Evolutionary conservation across 1,140 invertebrate genomes (phyloP), one percentile per base, ranked within the genome.

Genomic region (Contarinia nasturtii): DNA sequence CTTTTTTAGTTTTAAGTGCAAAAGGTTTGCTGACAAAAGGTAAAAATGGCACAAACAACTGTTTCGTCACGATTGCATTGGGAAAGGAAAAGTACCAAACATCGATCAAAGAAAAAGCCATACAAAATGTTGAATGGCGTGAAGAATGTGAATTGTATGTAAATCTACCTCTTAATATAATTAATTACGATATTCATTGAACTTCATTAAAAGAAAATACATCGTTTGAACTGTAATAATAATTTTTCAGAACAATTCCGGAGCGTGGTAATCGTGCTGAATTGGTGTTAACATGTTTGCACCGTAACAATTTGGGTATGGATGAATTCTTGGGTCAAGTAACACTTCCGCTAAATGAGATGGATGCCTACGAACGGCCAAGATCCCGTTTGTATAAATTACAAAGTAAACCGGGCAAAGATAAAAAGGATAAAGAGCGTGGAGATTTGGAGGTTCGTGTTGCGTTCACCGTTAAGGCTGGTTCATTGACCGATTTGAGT

Each of bases 81-180:
- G 90, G 88, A 19, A 94, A 94, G 69, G 89, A 92, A 61, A 94
- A 92, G 71, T 95, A 87, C 66, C 88, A 92, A 68, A 95, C 91
- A 41, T 93, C 90, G 43, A 79, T 92, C 49, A 92, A 93, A 67
- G 85, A 93, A 64, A 91, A 90, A 68, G 74, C 82, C 15, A 65
- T 70, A 44, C 72, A 78, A 51, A 78, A 79, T 58, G 81, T 88
- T 17, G 87, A 89, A 66, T 95, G 91, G 91, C 78, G 86, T 62
- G 91, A 95, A 67, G 89, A 94, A 74, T 95, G 91, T 67, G 90
- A 95, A 69, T 67, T 95, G 74, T 86, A 73, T 74, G 76, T 76
- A 45, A 15, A 17, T 50, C 19, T 38, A 5, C 10, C 27, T 27
- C 3, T 38, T 38, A n/a, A n/a, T n/a, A n/a, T n/a, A n/a, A n/a